Evolutionary conservation across 30 jellyfish, hydroid and myxozoan species (phyloP), one percentile per base, ranked within the genome.

Genomic region (Turritopsis dohrnii): DNA sequence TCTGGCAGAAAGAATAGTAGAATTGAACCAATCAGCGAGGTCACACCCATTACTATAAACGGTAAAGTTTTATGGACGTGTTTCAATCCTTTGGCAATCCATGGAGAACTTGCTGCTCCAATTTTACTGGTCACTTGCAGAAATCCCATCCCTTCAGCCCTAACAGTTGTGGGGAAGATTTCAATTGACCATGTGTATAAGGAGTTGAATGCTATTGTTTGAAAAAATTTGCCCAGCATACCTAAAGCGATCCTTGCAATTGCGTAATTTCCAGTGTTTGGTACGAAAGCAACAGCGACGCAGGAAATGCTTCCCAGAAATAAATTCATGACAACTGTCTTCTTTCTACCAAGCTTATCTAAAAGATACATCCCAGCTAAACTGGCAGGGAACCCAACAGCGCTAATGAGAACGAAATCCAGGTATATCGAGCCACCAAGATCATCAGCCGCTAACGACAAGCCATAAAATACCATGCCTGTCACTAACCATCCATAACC

Each of bases 91-190:
- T 91, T 86, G 19, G 96, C 96, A 25, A 87, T 90, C 97, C 97
- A 92, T 17, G 97, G 97, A 22, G 97, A 90, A 54, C 81, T 29
- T 13, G 96, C 97, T 19, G 96, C 89, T 17, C 97, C 97, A 25
- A 87, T 52, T 24, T 96, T 88, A 53, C 96, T 86, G 9, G 97
- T 89, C 21, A 92, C 85, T 76, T 92, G 97, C 60, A 92, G 80
- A 29, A 76, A 82, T 22, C 97, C 97, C 97, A 92, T 92, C 30
- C 95, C 97, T 28, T 89, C 96, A 83, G 95, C 90, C 79, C 96
- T 87, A 74, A 90, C 72, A 18, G 54, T 76, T 18, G 97, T 90
- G 22, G 97, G 97, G 60, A 85, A 86, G 1, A 90, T 28, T 69
- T 90, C 97, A 21, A 86, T 87, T 18, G 97, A 86, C 97, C 97